Percentiles rank a stretch among this genome's conserved stretches.
phyloP scores from a whole-genome alignment of 2,113 vertebrate species.

The Burhinus bistriatus region DNA sequence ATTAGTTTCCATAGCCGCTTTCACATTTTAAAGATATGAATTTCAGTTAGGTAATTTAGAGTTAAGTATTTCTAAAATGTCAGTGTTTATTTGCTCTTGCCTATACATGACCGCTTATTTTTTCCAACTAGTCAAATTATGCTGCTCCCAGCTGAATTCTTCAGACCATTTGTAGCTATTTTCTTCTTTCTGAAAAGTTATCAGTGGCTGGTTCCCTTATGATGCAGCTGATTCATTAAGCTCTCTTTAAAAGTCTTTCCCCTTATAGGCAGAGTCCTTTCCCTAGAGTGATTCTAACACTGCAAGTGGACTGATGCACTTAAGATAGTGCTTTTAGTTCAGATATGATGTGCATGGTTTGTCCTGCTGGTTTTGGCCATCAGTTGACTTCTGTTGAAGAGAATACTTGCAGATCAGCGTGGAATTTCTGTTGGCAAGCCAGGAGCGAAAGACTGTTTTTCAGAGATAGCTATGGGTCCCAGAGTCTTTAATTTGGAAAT shows the following conservation, averaged over 20 bases:
- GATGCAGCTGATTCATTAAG: background rate
- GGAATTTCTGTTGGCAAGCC: conserved; percentile 29
- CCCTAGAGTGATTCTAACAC: background rate
- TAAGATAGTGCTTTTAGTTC: background rate
- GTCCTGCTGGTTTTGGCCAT: background rate
- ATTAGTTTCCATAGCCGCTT: background rate
- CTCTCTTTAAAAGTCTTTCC: background rate
- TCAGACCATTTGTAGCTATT: background rate
- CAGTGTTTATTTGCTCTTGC: background rate
- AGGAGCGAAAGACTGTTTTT: background rate
- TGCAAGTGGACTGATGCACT: background rate
- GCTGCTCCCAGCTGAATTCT: background rate
- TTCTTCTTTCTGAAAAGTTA: background rate
- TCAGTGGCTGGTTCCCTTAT: background rate
- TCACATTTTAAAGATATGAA: background rate
- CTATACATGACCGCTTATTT: background rate
- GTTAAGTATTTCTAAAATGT: background rate
- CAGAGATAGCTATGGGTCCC: background rate
- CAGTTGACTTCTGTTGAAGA: background rate
- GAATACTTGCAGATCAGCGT: background rate
- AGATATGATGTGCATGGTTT: background rate
- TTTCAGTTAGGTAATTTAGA: background rate
- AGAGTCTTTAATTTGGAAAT: background rate
- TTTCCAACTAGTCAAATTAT: background rate
- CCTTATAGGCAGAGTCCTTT: background rate